These are phyloP conservation scores for Ptychoptera contaminata DNA, from an alignment of 2,888 invertebrate genomes.

Conservation along the genomic window DNA sequence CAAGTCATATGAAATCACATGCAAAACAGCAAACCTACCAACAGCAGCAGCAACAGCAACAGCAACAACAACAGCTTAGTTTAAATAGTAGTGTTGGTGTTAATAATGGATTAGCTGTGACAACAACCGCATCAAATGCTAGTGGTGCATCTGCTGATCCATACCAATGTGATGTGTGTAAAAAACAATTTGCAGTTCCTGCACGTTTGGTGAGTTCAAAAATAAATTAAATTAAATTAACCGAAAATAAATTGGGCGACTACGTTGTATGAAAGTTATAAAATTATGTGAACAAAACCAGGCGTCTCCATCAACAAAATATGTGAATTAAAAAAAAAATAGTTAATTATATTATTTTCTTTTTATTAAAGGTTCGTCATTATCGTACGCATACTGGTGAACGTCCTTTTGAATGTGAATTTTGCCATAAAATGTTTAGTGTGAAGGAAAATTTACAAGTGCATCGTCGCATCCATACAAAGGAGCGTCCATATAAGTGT, in stretches of 20 bases:
- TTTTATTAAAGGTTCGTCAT: slow-evolving; percentile 40
- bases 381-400: slow-evolving; percentile 84
- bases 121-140: slow-evolving; percentile 18
- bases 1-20: slow-evolving; percentile 52
- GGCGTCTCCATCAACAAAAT: too few species aligned
- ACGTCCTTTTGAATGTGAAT: slow-evolving; percentile 81
- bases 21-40: slow-evolving; percentile 27
- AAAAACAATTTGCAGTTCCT: slow-evolving; percentile 81
- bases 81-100: background rate
- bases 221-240: background rate
- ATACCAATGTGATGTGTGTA: slow-evolving; percentile 77
- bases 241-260: too few species aligned
- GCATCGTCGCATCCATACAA: slow-evolving; percentile 77
- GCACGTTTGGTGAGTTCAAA: slow-evolving; percentile 48
- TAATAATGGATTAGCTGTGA: slow-evolving; percentile 1
- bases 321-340: too few species aligned
- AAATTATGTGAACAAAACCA: too few species aligned
- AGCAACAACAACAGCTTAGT: slow-evolving; percentile 7
- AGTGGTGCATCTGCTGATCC: slow-evolving; percentile 41
- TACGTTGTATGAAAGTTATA: too few species aligned
- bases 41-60: slow-evolving; percentile 16
- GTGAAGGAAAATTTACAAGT: slow-evolving; percentile 86
- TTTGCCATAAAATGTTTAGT: slow-evolving; percentile 82
- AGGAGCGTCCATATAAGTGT: slow-evolving; percentile 81
- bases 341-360: background rate